Evolutionary conservation across 2,113 vertebrate species (phyloP).

Genomic region (Lepidothrix coronata): DNA sequence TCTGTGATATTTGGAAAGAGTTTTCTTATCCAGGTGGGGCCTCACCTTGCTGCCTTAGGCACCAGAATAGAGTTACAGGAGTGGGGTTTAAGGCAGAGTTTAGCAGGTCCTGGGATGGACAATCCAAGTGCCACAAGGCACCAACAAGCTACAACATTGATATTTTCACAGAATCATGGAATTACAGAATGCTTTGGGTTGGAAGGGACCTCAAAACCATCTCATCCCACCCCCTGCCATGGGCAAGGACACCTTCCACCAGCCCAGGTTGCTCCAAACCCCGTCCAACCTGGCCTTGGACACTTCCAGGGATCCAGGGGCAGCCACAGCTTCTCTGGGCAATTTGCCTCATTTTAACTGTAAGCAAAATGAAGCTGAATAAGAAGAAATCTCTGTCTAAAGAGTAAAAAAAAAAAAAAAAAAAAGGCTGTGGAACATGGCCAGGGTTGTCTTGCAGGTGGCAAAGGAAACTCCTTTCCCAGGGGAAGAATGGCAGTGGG

Average conservation of each 20-base stretch:
- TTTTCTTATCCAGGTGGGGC: not conserved
- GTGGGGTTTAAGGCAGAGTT: not conserved
- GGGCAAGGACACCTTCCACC: not conserved
- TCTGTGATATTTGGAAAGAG: not conserved
- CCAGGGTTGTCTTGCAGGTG: not conserved
- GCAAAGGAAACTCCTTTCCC: not conserved
- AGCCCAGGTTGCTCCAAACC: not conserved
- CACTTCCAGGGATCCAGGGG: not conserved
- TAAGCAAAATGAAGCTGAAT: not conserved
- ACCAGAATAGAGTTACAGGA: not conserved
- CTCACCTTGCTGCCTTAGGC: not conserved
- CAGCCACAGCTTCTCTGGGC: not conserved
- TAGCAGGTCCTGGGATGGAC: no score
- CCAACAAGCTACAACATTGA: fast-evolving
- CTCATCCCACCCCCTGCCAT: no score
- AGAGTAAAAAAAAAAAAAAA: not conserved
- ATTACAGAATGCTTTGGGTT: not conserved
- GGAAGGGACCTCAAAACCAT: not conserved
- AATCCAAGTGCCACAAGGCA: fast-evolving
- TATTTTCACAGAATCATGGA: not conserved
- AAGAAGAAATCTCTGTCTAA: not conserved
- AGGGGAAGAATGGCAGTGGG: not conserved
- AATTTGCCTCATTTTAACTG: not conserved
- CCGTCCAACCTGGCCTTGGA: not conserved
- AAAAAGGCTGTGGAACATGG: not conserved